Conservation (phyloP, 2,797 vertebrate species). For the Rhinophrynus dorsalis region DNA sequence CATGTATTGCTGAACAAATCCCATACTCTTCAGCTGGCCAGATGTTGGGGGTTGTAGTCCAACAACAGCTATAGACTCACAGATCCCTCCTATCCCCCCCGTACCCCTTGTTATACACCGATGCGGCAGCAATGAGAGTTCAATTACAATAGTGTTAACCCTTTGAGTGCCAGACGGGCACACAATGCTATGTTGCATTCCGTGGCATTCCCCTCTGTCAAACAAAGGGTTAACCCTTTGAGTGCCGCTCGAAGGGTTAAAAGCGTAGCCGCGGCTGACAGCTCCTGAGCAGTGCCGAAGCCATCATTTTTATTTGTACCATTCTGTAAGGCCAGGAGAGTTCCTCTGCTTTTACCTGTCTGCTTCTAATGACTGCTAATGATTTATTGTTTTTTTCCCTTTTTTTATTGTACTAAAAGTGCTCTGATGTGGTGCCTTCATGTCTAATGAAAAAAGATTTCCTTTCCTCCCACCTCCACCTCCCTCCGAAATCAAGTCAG, state of each 20-base stretch:
- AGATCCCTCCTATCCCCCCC: too few relatives aligned
- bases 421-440: constrained; percentile 90
- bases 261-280: constrained; percentile 11
- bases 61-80: too few relatives aligned
- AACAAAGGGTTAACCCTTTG: background rate
- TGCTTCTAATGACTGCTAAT: constrained; percentile 77
- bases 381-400: constrained; percentile 68
- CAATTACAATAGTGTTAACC: too few relatives aligned
- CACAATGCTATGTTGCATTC: too few relatives aligned
- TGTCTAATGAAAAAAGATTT: constrained; percentile 87
- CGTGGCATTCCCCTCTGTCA: too few relatives aligned
- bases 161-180: too few relatives aligned
- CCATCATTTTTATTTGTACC: constrained; percentile 76
- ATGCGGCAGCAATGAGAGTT: too few relatives aligned
- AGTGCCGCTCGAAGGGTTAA: too few relatives aligned
- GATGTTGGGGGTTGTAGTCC: too few relatives aligned
- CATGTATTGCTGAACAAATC: too few relatives aligned
- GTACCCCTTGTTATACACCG: too few relatives aligned
- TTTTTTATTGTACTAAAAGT: constrained; percentile 79
- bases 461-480: constrained; percentile 46
- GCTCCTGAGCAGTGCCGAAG: background rate
- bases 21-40: too few relatives aligned
- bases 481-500: constrained; percentile 73
- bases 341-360: constrained; percentile 79
- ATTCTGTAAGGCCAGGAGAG: constrained; percentile 70